A percentile compares a stretch with the other conserved stretches of the same genome.
phyloP scores from a whole-genome alignment of 2,113 vertebrate species.

The Labrus mixtus region DNA sequence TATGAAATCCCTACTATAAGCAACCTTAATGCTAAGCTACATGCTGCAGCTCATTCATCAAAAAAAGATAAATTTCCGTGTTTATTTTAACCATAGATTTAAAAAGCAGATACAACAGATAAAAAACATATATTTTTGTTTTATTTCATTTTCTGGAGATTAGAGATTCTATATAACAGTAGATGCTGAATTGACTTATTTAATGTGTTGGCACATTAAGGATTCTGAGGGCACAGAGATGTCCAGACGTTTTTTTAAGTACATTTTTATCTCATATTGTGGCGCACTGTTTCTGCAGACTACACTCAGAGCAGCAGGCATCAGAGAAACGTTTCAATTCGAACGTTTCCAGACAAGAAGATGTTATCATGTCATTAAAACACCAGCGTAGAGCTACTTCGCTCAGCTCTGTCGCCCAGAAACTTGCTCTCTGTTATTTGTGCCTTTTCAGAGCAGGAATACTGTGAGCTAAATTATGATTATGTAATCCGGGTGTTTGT shows the following conservation, averaged over 20 bases:
- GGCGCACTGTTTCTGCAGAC: conserved; percentile 27
- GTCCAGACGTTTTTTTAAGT: conserved; percentile 6
- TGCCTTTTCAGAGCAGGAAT: conserved; percentile 23
- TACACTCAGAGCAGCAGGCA: background rate
- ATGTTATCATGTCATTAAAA: conserved; percentile 46
- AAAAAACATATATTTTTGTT: background rate
- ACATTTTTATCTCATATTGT: conserved; percentile 23
- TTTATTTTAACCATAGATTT: no score
- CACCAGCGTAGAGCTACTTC: conserved; percentile 8
- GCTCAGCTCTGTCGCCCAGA: conserved; percentile 9
- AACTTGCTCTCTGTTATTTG: conserved; percentile 31
- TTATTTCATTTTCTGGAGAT: conserved; percentile 5
- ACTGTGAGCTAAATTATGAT: conserved; percentile 46
- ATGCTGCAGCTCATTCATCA: no score
- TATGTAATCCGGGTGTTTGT: conserved; percentile 57
- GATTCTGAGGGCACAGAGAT: background rate
- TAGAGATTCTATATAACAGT: conserved; percentile 5
- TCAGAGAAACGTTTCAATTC: conserved; percentile 29
- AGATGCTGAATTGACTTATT: conserved; percentile 7
- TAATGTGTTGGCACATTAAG: conserved; percentile 5
- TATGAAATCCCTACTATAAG: no score
- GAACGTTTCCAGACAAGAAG: conserved; percentile 40
- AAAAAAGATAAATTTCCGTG: no score
- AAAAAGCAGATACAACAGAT: background rate
- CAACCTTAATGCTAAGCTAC: no score